Evolutionary conservation across 2,113 vertebrate species (phyloP), one percentile per base, ranked within the genome.

Genomic region (Larimichthys polyactis): DNA sequence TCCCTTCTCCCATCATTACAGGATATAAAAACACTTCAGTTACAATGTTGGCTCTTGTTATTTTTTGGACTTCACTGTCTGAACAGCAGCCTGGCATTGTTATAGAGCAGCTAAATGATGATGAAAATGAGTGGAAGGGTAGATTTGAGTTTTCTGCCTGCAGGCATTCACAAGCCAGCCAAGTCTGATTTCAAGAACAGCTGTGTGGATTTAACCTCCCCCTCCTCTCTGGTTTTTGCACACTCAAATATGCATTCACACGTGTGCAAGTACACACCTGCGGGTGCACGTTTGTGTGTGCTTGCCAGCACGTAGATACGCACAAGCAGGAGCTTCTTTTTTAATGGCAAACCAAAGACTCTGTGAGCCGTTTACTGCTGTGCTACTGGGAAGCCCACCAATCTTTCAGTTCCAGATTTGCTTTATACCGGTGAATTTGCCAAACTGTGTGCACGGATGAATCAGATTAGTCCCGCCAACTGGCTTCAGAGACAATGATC

Each of bases 181-280:
- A 93, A 89, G 80, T 85, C 63, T 79, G 84, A 88, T 76, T 89
- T 81, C 58, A 72, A 79, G 77, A 92, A 87, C 91, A 93, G 88
- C 91, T 93, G 91, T 92, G 86, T 85, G 81, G 77, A 78, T 91
- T 92, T 89, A 88, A 81, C 79, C 73, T 73, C 81, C 66, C 22
- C 62, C 78, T 8, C 58, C 63, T 55, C 6, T 51, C 48, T 11
- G 46, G 11, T 27, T 58, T 82, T 24, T 70, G n/a, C 22, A 40
- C 59, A 60, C 69, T 70, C 70, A 77, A 58, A 82, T 66, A 60
- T 4, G 1, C 76, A 74, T 75, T 15, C 52, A 51, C 24, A 40
- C 51, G 10, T 51, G 49, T 48, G 11, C 52, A 57, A 27, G 19
- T 4, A 65, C 79, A 82, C 67, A 75, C 1, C 29, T 16, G 3